Evolutionary conservation across 1,140 invertebrate species (phyloP), one percentile per base, ranked within the genome.

Genomic region (Parapsyche elsis): DNA sequence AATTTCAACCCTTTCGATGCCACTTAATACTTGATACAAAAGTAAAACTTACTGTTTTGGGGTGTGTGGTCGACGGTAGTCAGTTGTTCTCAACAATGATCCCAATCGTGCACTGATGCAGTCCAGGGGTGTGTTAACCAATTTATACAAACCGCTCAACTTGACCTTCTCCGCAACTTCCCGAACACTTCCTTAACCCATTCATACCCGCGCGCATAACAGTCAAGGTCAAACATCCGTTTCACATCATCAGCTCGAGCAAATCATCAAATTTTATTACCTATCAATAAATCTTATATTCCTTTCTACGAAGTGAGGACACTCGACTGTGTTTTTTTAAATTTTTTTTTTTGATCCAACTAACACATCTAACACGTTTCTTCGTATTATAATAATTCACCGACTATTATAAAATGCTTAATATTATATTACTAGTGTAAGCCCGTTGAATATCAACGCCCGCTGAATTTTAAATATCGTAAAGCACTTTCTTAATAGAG

Each of bases 31-130:
- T 1, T 4, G 30, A 38, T 7, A 38, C 7, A 38, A 53, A 53
- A 14, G 10, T 12, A 5, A 12, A 12, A 53, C 49, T 53, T 16
- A 53, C 49, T 5, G 49, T 53, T 53, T 53, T 2, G 10, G 10
- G 16, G 16, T 53, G 10, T 53, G 16, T 53, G 49, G 49, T 14
- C 10, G 12, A 2, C 2, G 49, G 10, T 53, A 10, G 16, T 9
- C 26, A 79, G 81, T 73, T 82, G 81, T 74, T 49, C 78, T 78
- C 76, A 79, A 80, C 75, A 80, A 80, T 71, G 78, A 71, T 12
- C 26, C 49, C 46, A 71, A 38, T 77, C 16, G 74, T 75, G 44
- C 30, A 82, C 81, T 82, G 81, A 82, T 82, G 78, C 78, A 46
- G 53, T 71, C n/a, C 26, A 67, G 73, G 74, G 78, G 74, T 71